A percentile compares a stretch with the other conserved stretches of the same genome.
These are phyloP conservation scores for Acanthurus lineatus DNA, from an alignment of 2,797 vertebrate species.

Conservation along the genomic window DNA sequence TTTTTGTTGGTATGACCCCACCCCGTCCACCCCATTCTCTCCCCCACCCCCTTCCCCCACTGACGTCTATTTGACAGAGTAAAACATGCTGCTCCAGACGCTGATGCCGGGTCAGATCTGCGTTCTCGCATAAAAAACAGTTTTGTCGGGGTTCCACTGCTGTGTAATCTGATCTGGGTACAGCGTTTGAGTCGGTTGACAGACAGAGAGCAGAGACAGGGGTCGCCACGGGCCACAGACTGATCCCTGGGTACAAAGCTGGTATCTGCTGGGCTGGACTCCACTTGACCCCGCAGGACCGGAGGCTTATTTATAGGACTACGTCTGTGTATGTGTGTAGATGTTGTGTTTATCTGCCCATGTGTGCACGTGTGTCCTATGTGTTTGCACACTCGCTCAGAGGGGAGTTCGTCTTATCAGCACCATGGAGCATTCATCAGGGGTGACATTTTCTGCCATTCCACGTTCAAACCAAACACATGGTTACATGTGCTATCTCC, in stretches of 20 bases:
- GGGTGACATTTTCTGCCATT: slow-evolving; percentile 75
- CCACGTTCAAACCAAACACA: slow-evolving; percentile 75
- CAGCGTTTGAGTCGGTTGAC: slow-evolving; percentile 51
- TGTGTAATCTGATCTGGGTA: slow-evolving; percentile 55
- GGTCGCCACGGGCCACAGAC: slow-evolving; percentile 63
- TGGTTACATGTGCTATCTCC: slow-evolving; percentile 63
- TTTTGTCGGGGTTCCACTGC: background rate
- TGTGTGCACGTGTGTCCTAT: slow-evolving; percentile 52
- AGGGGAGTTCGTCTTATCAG: slow-evolving; percentile 67
- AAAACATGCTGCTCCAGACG: slow-evolving; percentile 55
- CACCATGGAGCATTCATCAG: slow-evolving; percentile 65
- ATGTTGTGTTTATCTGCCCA: slow-evolving; percentile 41
- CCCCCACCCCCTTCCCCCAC: slow-evolving; percentile 4
- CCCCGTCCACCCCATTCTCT: slow-evolving; percentile 47
- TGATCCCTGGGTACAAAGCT: slow-evolving; percentile 64
- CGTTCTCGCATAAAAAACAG: background rate
- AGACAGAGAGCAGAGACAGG: slow-evolving; percentile 65
- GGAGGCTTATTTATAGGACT: slow-evolving; percentile 78
- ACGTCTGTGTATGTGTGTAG: slow-evolving; percentile 29
- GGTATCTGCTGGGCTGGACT: slow-evolving; percentile 77
- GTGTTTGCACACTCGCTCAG: slow-evolving; percentile 40
- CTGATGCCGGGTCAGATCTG: slow-evolving; percentile 53
- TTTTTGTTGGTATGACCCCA: slow-evolving; percentile 81
- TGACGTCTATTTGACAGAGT: slow-evolving; percentile 69
- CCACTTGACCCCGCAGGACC: slow-evolving; percentile 79